These are phyloP conservation scores for Zaprionus lachaisei DNA, from an alignment of 1,140 invertebrate species.

Conservation along the genomic window DNA sequence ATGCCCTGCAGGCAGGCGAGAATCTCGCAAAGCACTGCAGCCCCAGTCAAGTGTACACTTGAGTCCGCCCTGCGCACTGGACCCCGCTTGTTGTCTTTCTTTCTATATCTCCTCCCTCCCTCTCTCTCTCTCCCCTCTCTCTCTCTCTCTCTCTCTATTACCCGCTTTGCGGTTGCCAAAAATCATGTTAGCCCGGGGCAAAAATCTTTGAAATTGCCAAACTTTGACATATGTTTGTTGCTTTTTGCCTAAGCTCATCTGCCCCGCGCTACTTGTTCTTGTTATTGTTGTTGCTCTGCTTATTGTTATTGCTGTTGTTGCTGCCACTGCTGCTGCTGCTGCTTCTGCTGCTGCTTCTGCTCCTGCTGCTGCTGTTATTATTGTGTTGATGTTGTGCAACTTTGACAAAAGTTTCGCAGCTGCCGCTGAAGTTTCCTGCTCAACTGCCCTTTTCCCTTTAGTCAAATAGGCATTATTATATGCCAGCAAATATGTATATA, in stretches of 20 bases:
- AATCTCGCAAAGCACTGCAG: conserved; percentile 16
- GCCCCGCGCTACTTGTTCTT: neutral
- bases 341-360: conserved; percentile 12
- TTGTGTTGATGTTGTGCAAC: conserved; percentile 57
- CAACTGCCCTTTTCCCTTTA: conserved; percentile 30
- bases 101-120: neutral
- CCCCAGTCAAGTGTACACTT: conserved; percentile 32
- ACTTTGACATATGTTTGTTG: conserved; percentile 73
- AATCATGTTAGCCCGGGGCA: conserved; percentile 52
- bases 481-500: conserved; percentile 14
- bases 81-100: neutral
- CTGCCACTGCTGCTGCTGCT: conserved; percentile 12
- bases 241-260: conserved; percentile 22
- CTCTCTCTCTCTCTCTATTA: neutral
- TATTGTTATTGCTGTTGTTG: neutral
- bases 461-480: conserved; percentile 60
- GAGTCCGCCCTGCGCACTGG: neutral
- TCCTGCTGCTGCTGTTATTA: conserved; percentile 13
- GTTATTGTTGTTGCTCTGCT: conserved; percentile 6
- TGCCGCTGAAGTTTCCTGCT: conserved; percentile 57
- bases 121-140: neutral
- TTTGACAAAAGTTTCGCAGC: conserved; percentile 68
- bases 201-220: conserved; percentile 70
- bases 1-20: conserved; percentile 35
- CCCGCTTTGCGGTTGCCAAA: conserved; percentile 48